Evolutionary conservation across 2,113 vertebrate species (phyloP), one percentile per base, ranked within the genome.

Genomic region (Hypomesus transpacificus): DNA sequence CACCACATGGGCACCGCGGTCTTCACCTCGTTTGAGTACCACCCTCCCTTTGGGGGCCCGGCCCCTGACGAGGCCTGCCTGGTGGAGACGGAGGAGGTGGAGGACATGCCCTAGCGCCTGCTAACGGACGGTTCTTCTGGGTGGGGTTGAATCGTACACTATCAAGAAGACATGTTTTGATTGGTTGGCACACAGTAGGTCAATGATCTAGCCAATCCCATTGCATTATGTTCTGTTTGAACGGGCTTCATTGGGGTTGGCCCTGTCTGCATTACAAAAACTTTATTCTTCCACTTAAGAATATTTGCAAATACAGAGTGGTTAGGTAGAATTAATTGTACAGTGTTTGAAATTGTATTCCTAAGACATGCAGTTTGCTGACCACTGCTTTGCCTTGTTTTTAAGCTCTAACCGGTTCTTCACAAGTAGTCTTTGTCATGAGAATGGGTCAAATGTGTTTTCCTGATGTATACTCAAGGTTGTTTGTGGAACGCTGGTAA

Each of bases 41-140:
- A 92, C 82, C 83, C 89, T 13, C 87, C 90, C 3, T 86, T 92
- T 66, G 85, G 86, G 78, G 75, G 90, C 14, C 87, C 90, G 46
- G 88, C 88, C 31, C 76, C 80, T 0, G 95, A 96, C 14, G 88
- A 90, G 82, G 88, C 91, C 22, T 85, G 91, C 76, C 86, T 95
- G 83, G 90, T 95, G 81, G 92, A 92, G 66, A 88, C 89, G 0
- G 93, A 94, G 75, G 94, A 94, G 84, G 90, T 87, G 0, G 91
- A 94, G n/a, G 85, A 86, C 73, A 59, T 73, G 68, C 76, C 89
- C 11, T 93, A 91, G 82, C 9, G 5, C 5, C 39, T 46, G 39
- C 39, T 46, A 7, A 13, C 7, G 39, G 39, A 46, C 39, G 1
- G 1, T 46, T 46, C 39, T 11, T 13, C 39, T 46, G 39, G 39